Evolutionary conservation across 2,113 vertebrate genomes (phyloP).

Genomic region (Callionymus lyra): DNA sequence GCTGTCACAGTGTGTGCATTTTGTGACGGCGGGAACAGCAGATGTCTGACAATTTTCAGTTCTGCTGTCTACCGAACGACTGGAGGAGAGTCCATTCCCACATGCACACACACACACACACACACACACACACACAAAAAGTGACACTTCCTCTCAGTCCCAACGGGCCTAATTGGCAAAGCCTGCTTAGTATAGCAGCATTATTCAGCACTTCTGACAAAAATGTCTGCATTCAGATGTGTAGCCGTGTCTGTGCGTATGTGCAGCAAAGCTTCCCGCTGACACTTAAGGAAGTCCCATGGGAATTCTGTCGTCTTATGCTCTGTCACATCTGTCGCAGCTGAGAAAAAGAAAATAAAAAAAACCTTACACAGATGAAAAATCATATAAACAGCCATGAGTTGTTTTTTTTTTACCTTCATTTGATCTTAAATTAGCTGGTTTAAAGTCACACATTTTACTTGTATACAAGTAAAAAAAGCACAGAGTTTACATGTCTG

Average conservation of each 20-base stretch:
- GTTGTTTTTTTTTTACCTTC: too few relatives aligned
- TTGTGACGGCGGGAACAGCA: too few relatives aligned
- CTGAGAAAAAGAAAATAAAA: slow-evolving; percentile 39
- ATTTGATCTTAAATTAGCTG: too few relatives aligned
- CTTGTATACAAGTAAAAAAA: too few relatives aligned
- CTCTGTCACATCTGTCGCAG: slow-evolving; percentile 51
- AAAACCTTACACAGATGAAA: slow-evolving; percentile 26
- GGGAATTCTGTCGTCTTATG: slow-evolving; percentile 41
- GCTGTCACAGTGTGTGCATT: too few relatives aligned
- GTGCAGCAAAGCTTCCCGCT: slow-evolving; percentile 25
- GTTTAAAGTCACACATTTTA: too few relatives aligned
- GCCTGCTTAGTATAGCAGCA: slow-evolving; percentile 49
- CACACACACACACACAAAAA: slow-evolving; percentile 13
- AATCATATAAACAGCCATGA: slow-evolving; percentile 5
- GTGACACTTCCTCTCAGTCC: slow-evolving; percentile 30
- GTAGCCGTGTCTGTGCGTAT: slow-evolving; percentile 8
- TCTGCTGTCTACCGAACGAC: slow-evolving; percentile 45
- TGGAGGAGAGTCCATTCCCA: slow-evolving; percentile 24
- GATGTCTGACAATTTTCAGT: slow-evolving; percentile 38
- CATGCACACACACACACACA: slow-evolving; percentile 12
- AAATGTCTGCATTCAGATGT: slow-evolving; percentile 7
- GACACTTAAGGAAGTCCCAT: slow-evolving; percentile 51
- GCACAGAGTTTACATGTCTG: too few relatives aligned
- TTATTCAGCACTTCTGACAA: slow-evolving; percentile 59
- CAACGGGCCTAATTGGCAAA: slow-evolving; percentile 55